phyloP scores from a whole-genome alignment of 2,113 vertebrate species.

The Peromyscus leucopus region DNA sequence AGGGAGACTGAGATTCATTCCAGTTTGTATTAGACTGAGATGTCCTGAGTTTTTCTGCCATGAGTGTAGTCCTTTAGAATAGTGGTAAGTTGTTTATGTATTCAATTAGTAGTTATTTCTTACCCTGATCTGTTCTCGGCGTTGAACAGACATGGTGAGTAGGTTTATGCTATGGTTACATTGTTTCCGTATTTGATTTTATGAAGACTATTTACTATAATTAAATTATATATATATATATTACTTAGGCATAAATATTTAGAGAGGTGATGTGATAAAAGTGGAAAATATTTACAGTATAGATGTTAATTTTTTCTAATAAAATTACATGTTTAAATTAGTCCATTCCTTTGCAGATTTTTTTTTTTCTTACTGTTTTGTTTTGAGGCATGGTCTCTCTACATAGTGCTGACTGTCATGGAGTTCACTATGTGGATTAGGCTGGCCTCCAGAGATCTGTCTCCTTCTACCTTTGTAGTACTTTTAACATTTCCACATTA shows the following conservation, averaged over 20 bases:
- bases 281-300: constrained; percentile 22
- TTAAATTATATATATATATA: not conserved
- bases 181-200: not conserved
- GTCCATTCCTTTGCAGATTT: constrained; percentile 8
- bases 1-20: not conserved
- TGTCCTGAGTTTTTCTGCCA: not conserved
- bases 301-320: not conserved
- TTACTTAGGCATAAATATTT: not conserved
- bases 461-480: constrained; percentile 9
- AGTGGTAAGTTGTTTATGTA: not conserved
- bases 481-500: constrained; percentile 63
- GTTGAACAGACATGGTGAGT: not conserved
- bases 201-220: not conserved
- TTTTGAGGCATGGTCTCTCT: not conserved
- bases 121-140: not conserved
- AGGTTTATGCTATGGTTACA: not conserved
- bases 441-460: not conserved
- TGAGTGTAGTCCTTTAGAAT: not conserved
- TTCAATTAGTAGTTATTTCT: not conserved
- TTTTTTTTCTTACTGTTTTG: not conserved
- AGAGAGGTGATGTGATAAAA: not conserved
- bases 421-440: not conserved
- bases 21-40: not conserved
- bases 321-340: constrained; percentile 34
- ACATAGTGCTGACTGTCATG: too few species aligned